These are phyloP conservation scores for Sinella curviseta DNA, from an alignment of 1,140 invertebrate species.

Conservation along the genomic window DNA sequence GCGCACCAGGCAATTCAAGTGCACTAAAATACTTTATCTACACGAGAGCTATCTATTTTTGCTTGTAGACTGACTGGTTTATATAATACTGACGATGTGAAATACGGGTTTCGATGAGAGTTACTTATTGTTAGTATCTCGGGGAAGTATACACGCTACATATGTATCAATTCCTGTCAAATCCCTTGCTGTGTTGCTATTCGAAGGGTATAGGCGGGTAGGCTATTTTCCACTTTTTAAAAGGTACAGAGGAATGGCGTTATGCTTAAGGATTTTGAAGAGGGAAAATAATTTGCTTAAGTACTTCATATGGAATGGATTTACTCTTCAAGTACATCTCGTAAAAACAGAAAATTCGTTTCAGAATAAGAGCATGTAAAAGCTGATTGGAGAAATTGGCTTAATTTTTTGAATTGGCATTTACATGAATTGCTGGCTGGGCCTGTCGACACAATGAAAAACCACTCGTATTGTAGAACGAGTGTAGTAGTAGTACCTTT, in stretches of 20 bases:
- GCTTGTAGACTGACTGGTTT: no score
- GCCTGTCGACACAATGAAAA: slow-evolving; percentile 4
- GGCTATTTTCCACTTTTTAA: no score
- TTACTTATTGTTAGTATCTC: no score
- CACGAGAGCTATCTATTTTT: no score
- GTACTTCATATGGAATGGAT: neutral
- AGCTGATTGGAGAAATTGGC: slow-evolving; percentile 3
- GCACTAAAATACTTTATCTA: no score
- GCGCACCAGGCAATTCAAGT: no score
- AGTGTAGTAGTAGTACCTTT: neutral
- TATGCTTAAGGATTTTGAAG: neutral
- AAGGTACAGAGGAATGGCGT: no score
- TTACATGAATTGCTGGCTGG: neutral
- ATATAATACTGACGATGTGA: no score
- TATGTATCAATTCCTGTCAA: neutral
- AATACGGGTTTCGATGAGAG: no score
- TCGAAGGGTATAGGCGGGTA: neutral
- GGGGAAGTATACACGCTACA: no score
- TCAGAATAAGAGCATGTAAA: neutral
- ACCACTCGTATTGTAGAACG: neutral
- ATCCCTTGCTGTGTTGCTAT: neutral
- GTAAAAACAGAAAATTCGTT: neutral
- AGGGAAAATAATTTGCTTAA: neutral
- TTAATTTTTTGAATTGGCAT: neutral
- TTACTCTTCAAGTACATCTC: neutral